Conservation (phyloP, 2,888 invertebrate species). For the Eurytoma adleriae region DNA sequence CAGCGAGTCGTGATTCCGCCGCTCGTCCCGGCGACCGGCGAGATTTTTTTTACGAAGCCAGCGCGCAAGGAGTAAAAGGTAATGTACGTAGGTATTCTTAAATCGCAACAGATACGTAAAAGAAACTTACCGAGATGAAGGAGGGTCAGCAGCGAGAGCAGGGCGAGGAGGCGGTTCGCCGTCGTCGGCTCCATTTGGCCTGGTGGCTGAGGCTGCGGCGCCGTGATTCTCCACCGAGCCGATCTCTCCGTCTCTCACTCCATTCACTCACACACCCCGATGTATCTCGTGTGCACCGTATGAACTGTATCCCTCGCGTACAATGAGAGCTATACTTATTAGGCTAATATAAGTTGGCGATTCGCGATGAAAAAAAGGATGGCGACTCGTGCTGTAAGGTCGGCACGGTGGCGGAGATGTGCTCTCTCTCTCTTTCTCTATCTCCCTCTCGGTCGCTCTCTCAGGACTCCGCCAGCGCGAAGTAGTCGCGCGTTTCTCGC, state of each 20-base stretch:
- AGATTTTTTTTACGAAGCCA: too few species aligned
- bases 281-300: background rate
- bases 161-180: constrained; percentile 12
- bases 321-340: background rate
- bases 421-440: constrained; percentile 11
- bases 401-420: background rate
- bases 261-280: constrained; percentile 17
- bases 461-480: constrained; percentile 37
- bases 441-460: constrained; percentile 1
- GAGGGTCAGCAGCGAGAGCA: constrained; percentile 26
- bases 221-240: constrained; percentile 24
- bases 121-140: constrained; percentile 34
- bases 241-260: constrained; percentile 21
- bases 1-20: background rate
- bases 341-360: too few species aligned
- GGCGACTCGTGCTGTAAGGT: constrained; percentile 9
- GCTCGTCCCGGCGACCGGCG: too few species aligned
- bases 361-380: background rate
- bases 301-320: background rate
- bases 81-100: too few species aligned
- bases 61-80: too few species aligned
- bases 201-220: constrained; percentile 10
- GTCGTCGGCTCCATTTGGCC: constrained; percentile 37
- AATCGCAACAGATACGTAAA: too few species aligned
- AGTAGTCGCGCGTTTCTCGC: constrained; percentile 23